Evolutionary conservation across 2,113 vertebrate species (phyloP), one percentile per base, ranked within the genome.

Genomic region (Clupea harengus): DNA sequence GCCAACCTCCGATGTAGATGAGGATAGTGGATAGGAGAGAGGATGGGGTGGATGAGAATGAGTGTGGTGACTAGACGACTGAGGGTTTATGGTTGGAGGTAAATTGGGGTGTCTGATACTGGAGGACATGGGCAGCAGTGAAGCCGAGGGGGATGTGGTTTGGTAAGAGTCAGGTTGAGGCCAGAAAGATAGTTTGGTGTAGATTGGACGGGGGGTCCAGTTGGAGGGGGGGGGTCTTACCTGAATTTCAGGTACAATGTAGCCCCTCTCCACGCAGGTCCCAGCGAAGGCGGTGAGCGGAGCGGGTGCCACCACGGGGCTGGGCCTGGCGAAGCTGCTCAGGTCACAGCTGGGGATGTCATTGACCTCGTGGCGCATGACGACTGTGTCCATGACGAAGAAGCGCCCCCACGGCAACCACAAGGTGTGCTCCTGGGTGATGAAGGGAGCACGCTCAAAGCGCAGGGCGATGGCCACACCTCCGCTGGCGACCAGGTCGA

Each of bases 291-390:
- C 96, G 0, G 98, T 98, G 87, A 99, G 95, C 0, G 98, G 96
- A 1, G 98, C 97, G 0, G 98, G 98, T 0, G 97, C 95, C 75
- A 99, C 96, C 2, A 97, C 85, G 0, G 98, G 98, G 88, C 96
- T 96, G 81, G 98, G 98, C n/a, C 98, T 93, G 87, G 96, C 95
- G 0, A 99, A 99, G 93, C 95, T 97, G 94, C 98, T 99, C 88
- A 99, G 96, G 92, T 99, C 98, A 64, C 98, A 99, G 95, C 98
- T 98, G 2, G 98, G 97, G 85, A 99, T 99, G 91, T 99, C 98
- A 0, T 99, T 99, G 91, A 99, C 98, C 91, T 99, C 98, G 0
- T 99, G 98, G n/a, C 98, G 94, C 98, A 99, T 99, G 86, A 97
- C 88, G 22, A 99, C 96, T 91, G 97, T 99, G 88, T 99, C 98